phyloP scores from a whole-genome alignment of 2,888 invertebrate species.

The Lamellibrachia columna region DNA sequence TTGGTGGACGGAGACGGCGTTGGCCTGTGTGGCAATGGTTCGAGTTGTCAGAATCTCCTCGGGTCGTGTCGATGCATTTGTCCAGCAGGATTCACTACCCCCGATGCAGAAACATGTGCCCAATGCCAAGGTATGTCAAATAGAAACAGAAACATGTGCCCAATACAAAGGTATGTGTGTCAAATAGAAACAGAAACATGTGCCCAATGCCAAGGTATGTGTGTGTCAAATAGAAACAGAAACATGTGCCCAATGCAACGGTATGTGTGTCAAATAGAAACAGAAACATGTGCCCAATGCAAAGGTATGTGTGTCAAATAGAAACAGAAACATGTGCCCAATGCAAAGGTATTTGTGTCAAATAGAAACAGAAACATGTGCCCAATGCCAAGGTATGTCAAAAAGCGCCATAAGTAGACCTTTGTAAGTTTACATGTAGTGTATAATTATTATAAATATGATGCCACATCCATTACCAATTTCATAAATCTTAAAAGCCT shows the following conservation, averaged over 20 bases:
- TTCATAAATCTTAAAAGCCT: no score
- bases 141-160: neutral
- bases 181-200: neutral
- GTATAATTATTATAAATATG: no score
- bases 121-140: neutral
- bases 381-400: neutral
- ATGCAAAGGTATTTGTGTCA: neutral
- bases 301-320: neutral
- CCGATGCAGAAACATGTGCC: conserved; percentile 21
- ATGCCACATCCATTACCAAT: no score
- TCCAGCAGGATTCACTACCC: conserved; percentile 21
- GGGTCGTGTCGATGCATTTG: conserved; percentile 27
- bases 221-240: no score
- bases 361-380: neutral
- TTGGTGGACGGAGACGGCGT: neutral
- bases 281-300: conserved; percentile 21
- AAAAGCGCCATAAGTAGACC: no score
- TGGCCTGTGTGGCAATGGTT: conserved; percentile 22
- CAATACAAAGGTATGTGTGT: neutral
- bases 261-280: neutral
- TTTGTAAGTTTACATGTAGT: no score
- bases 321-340: neutral
- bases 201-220: neutral
- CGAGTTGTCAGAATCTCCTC: conserved; percentile 19
- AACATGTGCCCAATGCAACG: neutral